Evolutionary conservation across 92 coral and sea anemone species (phyloP).

Genomic region (Paramuricea clavata): DNA sequence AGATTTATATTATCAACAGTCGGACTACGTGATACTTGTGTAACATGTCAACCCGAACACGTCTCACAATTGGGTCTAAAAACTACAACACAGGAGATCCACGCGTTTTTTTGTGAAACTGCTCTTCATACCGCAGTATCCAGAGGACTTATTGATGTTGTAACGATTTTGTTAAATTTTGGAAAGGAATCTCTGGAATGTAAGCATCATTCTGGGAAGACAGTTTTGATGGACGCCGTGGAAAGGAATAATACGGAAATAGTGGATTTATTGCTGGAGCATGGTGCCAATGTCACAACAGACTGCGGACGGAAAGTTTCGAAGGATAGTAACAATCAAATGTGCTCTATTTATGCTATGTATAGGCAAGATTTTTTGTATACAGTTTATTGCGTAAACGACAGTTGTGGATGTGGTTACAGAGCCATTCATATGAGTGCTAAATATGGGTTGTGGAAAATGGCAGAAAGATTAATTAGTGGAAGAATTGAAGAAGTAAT

Average conservation of each 20-base stretch:
- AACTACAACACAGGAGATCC: slow-evolving; percentile 36
- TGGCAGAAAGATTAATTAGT: background rate
- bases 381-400: background rate
- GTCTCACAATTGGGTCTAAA: background rate
- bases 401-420: background rate
- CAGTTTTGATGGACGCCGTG: no score
- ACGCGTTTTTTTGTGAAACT: slow-evolving; percentile 66
- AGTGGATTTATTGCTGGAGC: slow-evolving; percentile 23
- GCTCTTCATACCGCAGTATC: slow-evolving; percentile 75
- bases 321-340: background rate
- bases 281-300: slow-evolving; percentile 35
- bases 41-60: slow-evolving; percentile 34
- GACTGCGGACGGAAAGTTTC: slow-evolving; percentile 22
- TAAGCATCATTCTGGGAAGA: no score
- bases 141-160: background rate
- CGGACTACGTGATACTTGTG: slow-evolving; percentile 56
- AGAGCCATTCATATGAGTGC: background rate
- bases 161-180: background rate
- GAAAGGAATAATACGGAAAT: slow-evolving; percentile 4
- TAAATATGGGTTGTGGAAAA: slow-evolving; percentile 5
- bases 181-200: slow-evolving; percentile 29
- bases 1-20: slow-evolving; percentile 56
- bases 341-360: background rate
- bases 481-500: background rate
- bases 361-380: background rate